Percentiles rank a stretch among this genome's conserved stretches.
phyloP scores from a whole-genome alignment of 2,113 vertebrate species.

The Podarcis muralis region DNA sequence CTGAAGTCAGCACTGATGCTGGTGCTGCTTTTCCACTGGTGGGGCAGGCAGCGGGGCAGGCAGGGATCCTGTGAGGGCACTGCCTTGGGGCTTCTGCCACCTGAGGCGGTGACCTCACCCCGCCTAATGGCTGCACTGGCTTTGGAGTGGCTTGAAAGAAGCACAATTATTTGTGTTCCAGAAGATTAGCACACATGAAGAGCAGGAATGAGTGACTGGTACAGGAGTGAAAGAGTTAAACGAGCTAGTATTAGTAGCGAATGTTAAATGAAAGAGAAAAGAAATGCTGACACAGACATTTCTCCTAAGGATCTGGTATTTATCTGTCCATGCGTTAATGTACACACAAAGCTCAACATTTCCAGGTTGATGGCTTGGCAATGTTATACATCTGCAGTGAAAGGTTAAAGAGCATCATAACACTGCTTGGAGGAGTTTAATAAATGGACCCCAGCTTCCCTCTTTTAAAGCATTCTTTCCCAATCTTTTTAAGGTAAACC shows the following conservation, averaged over 20 bases:
- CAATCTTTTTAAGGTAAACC: conserved; percentile 49
- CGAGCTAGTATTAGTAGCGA: conserved; percentile 33
- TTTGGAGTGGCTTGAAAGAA: too few relatives aligned
- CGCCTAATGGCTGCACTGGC: too few relatives aligned
- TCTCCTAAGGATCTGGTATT: conserved; percentile 60
- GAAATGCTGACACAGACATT: conserved; percentile 58
- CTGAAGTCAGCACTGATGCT: too few relatives aligned
- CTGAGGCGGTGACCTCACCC: too few relatives aligned
- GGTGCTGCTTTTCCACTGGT: too few relatives aligned
- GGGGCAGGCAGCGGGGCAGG: too few relatives aligned
- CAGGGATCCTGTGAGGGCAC: too few relatives aligned
- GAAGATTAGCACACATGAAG: rapidly evolving
- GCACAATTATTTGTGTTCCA: background rate
- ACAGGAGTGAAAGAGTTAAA: conserved; percentile 50
- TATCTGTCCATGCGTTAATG: conserved; percentile 57
- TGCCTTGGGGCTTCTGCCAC: too few relatives aligned
- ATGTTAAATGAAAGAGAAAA: background rate
- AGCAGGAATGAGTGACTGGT: conserved; percentile 13
- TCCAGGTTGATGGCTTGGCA: conserved; percentile 54
- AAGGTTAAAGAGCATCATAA: conserved; percentile 60
- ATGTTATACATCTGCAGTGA: conserved; percentile 38
- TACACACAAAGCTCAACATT: conserved; percentile 57
- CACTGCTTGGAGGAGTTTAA: conserved; percentile 58
- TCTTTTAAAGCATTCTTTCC: conserved; percentile 28
- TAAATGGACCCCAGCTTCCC: conserved; percentile 29